Conservation (phyloP, 2,888 invertebrate genomes). For the Amphipoea oculea region DNA sequence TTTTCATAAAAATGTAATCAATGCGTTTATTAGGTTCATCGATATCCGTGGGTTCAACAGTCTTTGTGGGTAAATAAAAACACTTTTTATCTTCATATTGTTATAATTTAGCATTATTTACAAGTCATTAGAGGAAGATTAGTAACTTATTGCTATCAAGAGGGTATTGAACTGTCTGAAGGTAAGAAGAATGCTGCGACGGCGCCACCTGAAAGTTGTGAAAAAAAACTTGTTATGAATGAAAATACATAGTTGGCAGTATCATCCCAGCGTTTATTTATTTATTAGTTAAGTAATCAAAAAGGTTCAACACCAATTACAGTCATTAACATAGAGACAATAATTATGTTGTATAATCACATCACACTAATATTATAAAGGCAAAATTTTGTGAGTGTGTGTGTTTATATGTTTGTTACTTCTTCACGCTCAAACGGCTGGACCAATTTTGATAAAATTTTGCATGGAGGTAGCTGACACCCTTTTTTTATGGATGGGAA, state of each 20-base stretch:
- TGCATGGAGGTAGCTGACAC: no score
- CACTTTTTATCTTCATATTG: background rate
- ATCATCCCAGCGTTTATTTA: background rate
- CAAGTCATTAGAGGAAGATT: background rate
- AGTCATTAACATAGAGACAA: no score
- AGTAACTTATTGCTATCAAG: background rate
- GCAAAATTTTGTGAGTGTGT: no score
- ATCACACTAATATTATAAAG: no score
- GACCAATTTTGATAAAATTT: no score
- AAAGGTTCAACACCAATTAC: no score
- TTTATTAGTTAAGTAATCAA: background rate
- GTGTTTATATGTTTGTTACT: no score
- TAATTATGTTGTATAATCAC: no score
- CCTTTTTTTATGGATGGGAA: no score
- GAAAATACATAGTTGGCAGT: background rate
- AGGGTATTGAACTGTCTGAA: constrained; percentile 61
- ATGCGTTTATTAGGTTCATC: no score
- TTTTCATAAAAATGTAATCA: background rate
- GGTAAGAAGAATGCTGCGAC: constrained; percentile 75
- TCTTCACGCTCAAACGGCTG: no score
- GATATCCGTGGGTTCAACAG: background rate
- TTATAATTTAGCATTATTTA: background rate
- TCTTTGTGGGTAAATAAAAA: constrained; percentile 12
- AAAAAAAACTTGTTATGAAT: background rate
- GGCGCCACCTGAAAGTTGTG: constrained; percentile 72